Conservation (phyloP, 2,888 invertebrate genomes). For the Augochlorella aurata region DNA sequence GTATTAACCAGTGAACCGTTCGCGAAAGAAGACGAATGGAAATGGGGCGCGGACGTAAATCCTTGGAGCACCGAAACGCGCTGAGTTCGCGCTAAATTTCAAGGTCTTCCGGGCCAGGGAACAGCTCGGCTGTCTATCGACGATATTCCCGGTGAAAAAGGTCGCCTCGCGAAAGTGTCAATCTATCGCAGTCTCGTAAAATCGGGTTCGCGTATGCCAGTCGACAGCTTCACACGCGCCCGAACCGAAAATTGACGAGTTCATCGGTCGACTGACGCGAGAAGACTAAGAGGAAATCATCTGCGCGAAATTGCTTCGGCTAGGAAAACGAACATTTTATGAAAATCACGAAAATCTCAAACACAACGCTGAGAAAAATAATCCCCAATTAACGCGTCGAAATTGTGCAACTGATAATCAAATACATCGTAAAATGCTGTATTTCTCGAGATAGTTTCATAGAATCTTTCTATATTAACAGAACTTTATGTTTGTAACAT, state of each 20-base stretch:
- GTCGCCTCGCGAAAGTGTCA: conserved; percentile 45
- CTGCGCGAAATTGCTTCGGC: not conserved
- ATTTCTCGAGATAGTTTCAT: too few relatives aligned
- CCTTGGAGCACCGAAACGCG: not conserved
- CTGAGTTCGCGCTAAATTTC: conserved; percentile 29
- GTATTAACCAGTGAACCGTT: not conserved
- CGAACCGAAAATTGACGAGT: conserved; percentile 53
- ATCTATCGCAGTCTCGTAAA: conserved; percentile 53
- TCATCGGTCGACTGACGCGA: conserved; percentile 39
- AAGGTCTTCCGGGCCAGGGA: conserved; percentile 3
- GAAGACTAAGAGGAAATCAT: conserved; percentile 18
- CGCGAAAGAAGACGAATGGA: not conserved
- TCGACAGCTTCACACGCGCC: conserved; percentile 42
- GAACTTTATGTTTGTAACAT: too few relatives aligned
- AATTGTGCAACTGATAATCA: not conserved
- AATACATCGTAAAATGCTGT: not conserved
- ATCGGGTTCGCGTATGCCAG: conserved; percentile 37
- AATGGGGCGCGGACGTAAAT: conserved; percentile 4
- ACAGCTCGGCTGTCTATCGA: conserved; percentile 25
- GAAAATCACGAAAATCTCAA: not conserved
- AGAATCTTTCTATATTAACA: too few relatives aligned
- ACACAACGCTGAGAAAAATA: not conserved
- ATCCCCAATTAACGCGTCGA: not conserved
- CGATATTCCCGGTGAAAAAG: conserved; percentile 55
- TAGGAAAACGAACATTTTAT: not conserved